These are phyloP conservation scores for Gorsachius goisagi DNA, from an alignment of 2,113 vertebrate genomes.

Conservation along the genomic window DNA sequence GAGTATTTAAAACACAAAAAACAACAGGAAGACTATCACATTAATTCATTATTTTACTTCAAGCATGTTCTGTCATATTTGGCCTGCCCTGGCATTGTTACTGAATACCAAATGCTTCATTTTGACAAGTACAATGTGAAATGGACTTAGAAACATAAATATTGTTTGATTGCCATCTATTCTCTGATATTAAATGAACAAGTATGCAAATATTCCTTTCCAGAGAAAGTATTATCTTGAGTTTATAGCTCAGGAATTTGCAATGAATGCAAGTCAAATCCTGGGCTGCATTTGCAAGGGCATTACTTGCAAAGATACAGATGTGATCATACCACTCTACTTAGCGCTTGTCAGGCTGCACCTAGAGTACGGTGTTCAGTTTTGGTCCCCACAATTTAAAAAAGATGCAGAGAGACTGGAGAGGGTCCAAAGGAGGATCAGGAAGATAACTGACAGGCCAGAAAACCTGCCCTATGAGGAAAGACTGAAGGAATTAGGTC, in stretches of 20 bases:
- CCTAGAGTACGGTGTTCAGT: neutral
- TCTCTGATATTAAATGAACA: neutral
- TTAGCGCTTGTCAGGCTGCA: fast-evolving
- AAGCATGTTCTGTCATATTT: neutral
- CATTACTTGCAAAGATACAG: neutral
- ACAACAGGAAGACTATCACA: neutral
- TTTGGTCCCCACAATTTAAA: neutral
- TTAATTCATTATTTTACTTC: neutral
- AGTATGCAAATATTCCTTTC: neutral
- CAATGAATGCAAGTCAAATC: neutral
- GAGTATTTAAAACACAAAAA: neutral
- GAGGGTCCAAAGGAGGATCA: neutral
- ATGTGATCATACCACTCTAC: neutral
- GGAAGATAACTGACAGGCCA: neutral
- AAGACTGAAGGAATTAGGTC: neutral
- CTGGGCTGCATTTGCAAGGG: neutral
- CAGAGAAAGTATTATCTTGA: neutral
- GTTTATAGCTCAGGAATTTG: neutral
- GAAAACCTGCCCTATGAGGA: neutral
- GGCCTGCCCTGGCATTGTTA: neutral
- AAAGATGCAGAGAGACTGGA: neutral
- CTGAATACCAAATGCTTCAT: neutral
- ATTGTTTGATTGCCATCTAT: neutral
- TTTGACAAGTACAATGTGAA: neutral
- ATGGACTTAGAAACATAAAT: neutral